These are phyloP conservation scores for Goniozus legneri DNA, from an alignment of 1,140 invertebrate species.

Conservation along the genomic window DNA sequence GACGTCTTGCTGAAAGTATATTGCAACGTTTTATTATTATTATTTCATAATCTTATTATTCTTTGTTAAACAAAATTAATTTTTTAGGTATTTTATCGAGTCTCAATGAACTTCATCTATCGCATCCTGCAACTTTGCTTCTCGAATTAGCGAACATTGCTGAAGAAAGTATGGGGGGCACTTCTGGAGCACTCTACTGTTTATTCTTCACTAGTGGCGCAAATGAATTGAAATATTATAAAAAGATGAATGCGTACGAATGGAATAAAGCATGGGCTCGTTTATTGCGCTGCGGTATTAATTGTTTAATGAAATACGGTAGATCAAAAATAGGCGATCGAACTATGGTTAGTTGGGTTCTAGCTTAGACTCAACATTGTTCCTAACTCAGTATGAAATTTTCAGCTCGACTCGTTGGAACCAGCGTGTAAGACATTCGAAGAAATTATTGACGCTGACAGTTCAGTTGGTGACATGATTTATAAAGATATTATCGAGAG, in stretches of 20 bases:
- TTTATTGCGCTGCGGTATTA: constrained; percentile 55
- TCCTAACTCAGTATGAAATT: background rate
- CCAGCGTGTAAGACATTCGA: constrained; percentile 41
- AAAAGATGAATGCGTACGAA: constrained; percentile 15
- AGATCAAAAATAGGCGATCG: constrained; percentile 71
- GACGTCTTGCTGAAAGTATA: constrained; percentile 61
- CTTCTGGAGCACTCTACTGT: constrained; percentile 69
- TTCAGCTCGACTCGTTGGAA: constrained; percentile 54
- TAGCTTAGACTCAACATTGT: background rate
- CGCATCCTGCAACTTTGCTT: constrained; percentile 53
- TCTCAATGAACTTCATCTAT: constrained; percentile 36
- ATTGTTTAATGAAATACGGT: constrained; percentile 68
- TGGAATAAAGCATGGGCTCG: constrained; percentile 46
- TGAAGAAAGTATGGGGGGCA: constrained; percentile 67
- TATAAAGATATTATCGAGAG: constrained; percentile 29
- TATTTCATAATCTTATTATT: constrained; percentile 6
- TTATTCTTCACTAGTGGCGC: constrained; percentile 67
- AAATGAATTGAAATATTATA: constrained; percentile 36
- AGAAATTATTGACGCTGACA: constrained; percentile 13
- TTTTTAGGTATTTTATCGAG: constrained; percentile 44
- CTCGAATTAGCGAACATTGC: constrained; percentile 59
- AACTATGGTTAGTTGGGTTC: constrained; percentile 63
- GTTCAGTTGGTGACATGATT: constrained; percentile 13
- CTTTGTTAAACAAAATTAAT: constrained; percentile 2
- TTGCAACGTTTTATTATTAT: too few relatives aligned